Percentiles rank a stretch among this genome's conserved stretches.
phyloP scores from a whole-genome alignment of 2,888 invertebrate genomes.

The Amphipoea lucens region DNA sequence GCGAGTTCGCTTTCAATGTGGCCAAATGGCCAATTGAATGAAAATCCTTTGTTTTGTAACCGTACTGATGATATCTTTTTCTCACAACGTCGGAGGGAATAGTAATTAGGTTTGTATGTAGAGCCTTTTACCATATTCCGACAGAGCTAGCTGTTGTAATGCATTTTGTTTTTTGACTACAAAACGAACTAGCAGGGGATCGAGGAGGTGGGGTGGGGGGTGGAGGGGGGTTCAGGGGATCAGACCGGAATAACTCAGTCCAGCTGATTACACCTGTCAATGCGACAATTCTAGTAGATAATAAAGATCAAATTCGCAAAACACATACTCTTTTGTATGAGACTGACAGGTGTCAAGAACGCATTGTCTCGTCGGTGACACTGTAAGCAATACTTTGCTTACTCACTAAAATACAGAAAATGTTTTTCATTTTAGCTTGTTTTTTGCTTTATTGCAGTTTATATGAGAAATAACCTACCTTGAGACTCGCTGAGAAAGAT shows the following conservation, averaged over 20 bases:
- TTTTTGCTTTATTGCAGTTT: background rate
- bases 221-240: too few species aligned
- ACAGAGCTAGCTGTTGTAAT: conserved; percentile 4
- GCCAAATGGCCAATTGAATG: conserved; percentile 72
- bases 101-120: conserved; percentile 56
- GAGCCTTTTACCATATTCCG: conserved; percentile 33
- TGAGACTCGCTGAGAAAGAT: too few species aligned
- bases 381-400: conserved; percentile 23
- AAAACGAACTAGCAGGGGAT: too few species aligned
- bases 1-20: conserved; percentile 72
- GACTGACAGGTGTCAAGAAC: background rate
- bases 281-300: background rate
- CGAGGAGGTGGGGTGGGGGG: too few species aligned
- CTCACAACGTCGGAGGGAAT: conserved; percentile 52
- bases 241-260: too few species aligned
- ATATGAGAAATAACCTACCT: conserved; percentile 4
- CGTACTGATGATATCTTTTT: conserved; percentile 63
- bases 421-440: background rate
- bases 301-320: background rate
- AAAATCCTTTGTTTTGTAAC: conserved; percentile 76
- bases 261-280: background rate
- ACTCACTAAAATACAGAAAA: background rate
- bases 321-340: background rate
- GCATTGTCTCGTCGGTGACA: background rate
- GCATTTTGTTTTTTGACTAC: conserved; percentile 25